Base-by-base conservation (phyloP, 1,140 invertebrate genomes). In the Helicoverpa armigera region DNA sequence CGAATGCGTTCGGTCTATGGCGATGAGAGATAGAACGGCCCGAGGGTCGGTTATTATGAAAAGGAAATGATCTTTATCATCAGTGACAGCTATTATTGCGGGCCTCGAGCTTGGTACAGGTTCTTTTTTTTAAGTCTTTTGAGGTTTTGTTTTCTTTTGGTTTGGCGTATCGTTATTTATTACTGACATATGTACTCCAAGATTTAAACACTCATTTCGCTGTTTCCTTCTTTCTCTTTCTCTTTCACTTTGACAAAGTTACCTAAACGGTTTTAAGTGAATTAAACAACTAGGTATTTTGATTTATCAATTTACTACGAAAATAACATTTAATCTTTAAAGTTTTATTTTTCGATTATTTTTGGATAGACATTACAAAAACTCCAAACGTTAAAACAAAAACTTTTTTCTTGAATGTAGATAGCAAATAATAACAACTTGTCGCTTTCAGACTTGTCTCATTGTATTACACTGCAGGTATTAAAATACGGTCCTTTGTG, bases 21-120 rank as follows among this genome's bases (percentile, higher is more conserved):
- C n/a, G 31, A 72, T 18, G 13, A 50, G 54, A 53, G 50, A 72
- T 31, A 72, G 69, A 72, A 73, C 3, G 31, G 61, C 75, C 75
- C 4, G 23, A 16, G 50, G 75, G 18, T 43, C 13, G 48, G 61
- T 77, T 77, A 67, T 77, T 77, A 77, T 77, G 43, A 77, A 51
- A 43, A 14, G 75, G 75, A 77, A 77, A 23, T 77, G 75, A 63
- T 65, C 75, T 67, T 77, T 77, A 77, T 77, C 75, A 67, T n/a
- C n/a, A 72, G 60, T 67, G 75, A 77, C 75, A 65, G 75, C 13
- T 67, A 65, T 77, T 77, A 67, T 77, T 50, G 61, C 43, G 0
- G 18, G 75, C 75, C 61, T 16, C 56, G 2, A 43, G 54, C 31
- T 35, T 63, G 13, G 23, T 72, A 31, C 13, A 31, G 29, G 14